A percentile compares a stretch with the other conserved stretches of the same genome.
phyloP scores from a whole-genome alignment of 2,113 vertebrate species.

The Phylloscopus trochilus region DNA sequence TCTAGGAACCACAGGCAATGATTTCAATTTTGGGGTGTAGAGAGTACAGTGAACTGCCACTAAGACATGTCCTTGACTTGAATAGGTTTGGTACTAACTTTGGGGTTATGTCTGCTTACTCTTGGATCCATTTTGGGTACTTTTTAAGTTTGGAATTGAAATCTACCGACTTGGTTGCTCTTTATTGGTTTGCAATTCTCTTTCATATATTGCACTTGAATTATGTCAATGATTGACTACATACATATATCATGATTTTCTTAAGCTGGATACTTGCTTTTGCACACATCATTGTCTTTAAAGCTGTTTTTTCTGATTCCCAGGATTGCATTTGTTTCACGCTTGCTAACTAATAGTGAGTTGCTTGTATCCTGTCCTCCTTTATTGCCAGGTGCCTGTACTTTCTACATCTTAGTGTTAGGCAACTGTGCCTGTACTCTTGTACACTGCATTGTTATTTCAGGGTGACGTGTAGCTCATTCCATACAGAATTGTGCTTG shows the following conservation, averaged over 20 bases:
- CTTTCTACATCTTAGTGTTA: neutral
- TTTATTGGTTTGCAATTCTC: neutral
- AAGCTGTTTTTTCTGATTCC: neutral
- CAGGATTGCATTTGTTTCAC: neutral
- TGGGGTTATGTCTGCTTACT: neutral
- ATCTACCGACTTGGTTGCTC: neutral
- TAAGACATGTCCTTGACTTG: neutral
- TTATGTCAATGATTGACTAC: neutral
- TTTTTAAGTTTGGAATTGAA: neutral
- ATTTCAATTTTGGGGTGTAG: neutral
- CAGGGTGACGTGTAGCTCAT: neutral
- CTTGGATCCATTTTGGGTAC: neutral
- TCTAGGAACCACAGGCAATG: neutral
- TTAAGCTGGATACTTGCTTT: neutral
- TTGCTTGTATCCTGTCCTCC: neutral
- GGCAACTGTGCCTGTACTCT: neutral
- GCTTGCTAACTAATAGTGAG: neutral
- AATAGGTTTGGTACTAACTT: neutral
- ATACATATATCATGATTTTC: neutral
- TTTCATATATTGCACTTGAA: neutral
- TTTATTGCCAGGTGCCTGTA: neutral
- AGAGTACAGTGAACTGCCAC: neutral
- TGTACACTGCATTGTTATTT: neutral
- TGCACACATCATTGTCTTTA: neutral
- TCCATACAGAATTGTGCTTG: neutral